Percentiles rank a stretch among this genome's conserved stretches.
Conservation (phyloP, 1,140 invertebrate species). For the Drosophila pallidifrons region DNA sequence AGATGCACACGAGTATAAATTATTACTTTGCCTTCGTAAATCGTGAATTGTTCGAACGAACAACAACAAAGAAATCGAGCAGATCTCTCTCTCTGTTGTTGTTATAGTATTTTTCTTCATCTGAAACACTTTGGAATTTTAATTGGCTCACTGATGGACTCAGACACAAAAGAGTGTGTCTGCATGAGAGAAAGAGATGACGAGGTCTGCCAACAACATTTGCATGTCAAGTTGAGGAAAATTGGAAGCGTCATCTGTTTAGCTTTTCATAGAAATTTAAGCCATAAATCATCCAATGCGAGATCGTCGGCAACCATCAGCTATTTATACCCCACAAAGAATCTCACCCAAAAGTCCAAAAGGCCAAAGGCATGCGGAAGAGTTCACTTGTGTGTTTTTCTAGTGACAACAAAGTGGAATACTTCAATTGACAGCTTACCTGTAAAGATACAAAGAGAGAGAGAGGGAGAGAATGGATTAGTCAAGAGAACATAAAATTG, state of each 20-base stretch:
- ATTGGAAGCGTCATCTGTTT: slow-evolving; percentile 36
- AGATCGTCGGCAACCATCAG: too few relatives aligned
- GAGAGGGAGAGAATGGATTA: not conserved
- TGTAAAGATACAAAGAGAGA: slow-evolving; percentile 10
- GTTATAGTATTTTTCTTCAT: not conserved
- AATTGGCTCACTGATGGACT: slow-evolving; percentile 52
- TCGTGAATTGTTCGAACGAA: slow-evolving; percentile 31
- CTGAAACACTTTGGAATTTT: slow-evolving; percentile 66
- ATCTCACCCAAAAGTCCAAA: not conserved
- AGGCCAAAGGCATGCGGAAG: slow-evolving; percentile 40
- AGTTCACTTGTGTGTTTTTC: slow-evolving; percentile 20
- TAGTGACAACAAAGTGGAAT: slow-evolving; percentile 2
- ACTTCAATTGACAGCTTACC: slow-evolving; percentile 24
- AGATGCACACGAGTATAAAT: slow-evolving; percentile 61
- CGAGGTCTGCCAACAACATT: slow-evolving; percentile 15
- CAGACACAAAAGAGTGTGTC: too few relatives aligned
- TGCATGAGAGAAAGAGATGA: not conserved
- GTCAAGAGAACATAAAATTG: not conserved
- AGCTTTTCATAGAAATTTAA: slow-evolving; percentile 31
- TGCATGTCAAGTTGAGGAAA: slow-evolving; percentile 22
- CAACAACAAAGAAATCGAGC: not conserved
- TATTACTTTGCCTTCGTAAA: slow-evolving; percentile 48
- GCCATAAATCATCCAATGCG: slow-evolving; percentile 54
- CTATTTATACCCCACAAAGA: slow-evolving; percentile 22
- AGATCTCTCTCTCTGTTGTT: not conserved